Evolutionary conservation across 2,888 invertebrate species (phyloP).

Genomic region (Euphydryas editha): DNA sequence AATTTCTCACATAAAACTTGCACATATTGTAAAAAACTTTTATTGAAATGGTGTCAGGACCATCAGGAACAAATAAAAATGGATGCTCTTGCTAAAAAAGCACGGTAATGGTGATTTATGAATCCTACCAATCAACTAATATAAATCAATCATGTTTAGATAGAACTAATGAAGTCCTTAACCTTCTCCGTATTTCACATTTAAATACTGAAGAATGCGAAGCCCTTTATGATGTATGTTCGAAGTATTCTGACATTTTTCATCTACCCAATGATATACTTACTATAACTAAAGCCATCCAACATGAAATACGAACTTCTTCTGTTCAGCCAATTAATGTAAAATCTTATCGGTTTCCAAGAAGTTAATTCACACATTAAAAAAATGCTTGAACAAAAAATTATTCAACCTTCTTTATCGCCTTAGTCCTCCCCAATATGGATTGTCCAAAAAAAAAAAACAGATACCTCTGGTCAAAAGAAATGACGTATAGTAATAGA

Average conservation of each 20-base stretch:
- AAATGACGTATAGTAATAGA: background rate
- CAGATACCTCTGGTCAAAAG: background rate
- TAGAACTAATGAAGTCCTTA: conserved; percentile 23
- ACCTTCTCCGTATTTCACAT: too few relatives aligned
- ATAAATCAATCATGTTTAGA: background rate
- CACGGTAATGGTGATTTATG: too few relatives aligned
- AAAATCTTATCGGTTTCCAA: background rate
- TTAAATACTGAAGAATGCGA: conserved; percentile 38
- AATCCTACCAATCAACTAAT: background rate
- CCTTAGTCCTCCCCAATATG: background rate
- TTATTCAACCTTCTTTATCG: background rate
- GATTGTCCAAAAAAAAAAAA: background rate
- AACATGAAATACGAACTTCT: background rate
- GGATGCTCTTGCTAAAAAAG: too few relatives aligned
- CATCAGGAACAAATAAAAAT: too few relatives aligned
- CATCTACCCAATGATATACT: background rate
- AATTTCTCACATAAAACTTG: too few relatives aligned
- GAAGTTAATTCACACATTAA: background rate
- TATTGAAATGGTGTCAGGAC: too few relatives aligned
- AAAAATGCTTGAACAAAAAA: background rate
- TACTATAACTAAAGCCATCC: background rate
- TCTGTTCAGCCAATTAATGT: background rate
- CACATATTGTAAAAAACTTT: too few relatives aligned
- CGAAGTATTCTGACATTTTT: background rate
- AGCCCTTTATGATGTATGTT: background rate